Evolutionary conservation across 2,888 invertebrate genomes (phyloP).

Genomic region (Euphydryas editha): DNA sequence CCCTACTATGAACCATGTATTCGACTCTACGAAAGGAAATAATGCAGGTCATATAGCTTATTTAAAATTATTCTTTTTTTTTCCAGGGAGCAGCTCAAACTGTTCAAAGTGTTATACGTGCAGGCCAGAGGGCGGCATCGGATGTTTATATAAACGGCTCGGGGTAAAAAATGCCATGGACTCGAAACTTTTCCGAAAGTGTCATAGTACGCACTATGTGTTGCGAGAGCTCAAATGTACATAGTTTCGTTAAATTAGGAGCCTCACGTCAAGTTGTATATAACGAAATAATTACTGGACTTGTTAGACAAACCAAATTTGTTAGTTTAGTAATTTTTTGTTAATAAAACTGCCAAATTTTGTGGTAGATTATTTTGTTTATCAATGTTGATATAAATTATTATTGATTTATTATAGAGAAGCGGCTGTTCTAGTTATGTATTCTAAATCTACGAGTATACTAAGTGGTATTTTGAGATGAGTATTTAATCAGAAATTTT

Average conservation of each 20-base stretch:
- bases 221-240: conserved; percentile 76
- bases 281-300: conserved; percentile 13
- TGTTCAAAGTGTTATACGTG: conserved; percentile 86
- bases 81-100: conserved; percentile 89
- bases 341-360: not conserved
- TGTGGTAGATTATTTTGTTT: not conserved
- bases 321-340: not conserved
- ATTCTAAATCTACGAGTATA: not conserved
- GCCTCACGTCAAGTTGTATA: conserved; percentile 32
- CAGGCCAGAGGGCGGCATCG: conserved; percentile 80
- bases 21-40: no score
- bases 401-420: not conserved
- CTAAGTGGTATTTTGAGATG: no score
- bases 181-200: conserved; percentile 79
- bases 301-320: conserved; percentile 12
- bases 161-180: conserved; percentile 60
- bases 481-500: no score
- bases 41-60: no score
- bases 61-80: no score
- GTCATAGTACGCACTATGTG: conserved; percentile 81
- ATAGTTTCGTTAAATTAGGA: conserved; percentile 38
- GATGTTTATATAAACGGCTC: conserved; percentile 78
- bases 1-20: no score
- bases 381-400: not conserved
- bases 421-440: not conserved